Conservation (phyloP, 2,888 invertebrate genomes). For the Drosophila mulleri region DNA sequence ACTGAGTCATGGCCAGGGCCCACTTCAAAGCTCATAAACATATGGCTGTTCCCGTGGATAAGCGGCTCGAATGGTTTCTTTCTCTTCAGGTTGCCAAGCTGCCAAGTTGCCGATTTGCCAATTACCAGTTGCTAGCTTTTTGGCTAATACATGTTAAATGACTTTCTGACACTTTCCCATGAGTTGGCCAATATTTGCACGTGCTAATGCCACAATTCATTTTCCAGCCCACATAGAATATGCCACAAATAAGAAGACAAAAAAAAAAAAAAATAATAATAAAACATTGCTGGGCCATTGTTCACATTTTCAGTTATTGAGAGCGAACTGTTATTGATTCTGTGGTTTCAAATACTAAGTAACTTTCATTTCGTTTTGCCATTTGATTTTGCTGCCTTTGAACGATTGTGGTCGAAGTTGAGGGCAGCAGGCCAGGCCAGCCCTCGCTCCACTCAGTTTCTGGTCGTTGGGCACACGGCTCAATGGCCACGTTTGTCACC, state of each 20-base stretch:
- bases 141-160: conserved; percentile 56
- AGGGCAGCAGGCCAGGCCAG: conserved; percentile 25
- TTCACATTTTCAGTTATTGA: conserved; percentile 43
- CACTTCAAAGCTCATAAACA: conserved; percentile 36
- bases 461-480: conserved; percentile 61
- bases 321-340: conserved; percentile 72
- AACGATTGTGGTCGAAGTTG: conserved; percentile 51
- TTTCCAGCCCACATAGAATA: conserved; percentile 42
- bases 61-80: conserved; percentile 53
- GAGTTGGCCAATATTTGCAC: conserved; percentile 18
- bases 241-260: conserved; percentile 26
- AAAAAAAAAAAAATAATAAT: conserved; percentile 27
- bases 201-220: conserved; percentile 24
- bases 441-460: conserved; percentile 44
- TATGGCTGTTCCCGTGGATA: conserved; percentile 47
- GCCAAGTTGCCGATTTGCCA: conserved; percentile 20
- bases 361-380: conserved; percentile 72
- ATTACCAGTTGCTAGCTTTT: conserved; percentile 23
- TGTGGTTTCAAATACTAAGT: conserved; percentile 66
- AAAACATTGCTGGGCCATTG: conserved; percentile 56
- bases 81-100: conserved; percentile 26
- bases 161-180: conserved; percentile 67
- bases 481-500: conserved; percentile 75
- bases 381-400: conserved; percentile 54
- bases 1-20: conserved; percentile 19